A percentile compares a stretch with the other conserved stretches of the same genome.
These are phyloP conservation scores for Pocota personata DNA, from an alignment of 2,888 invertebrate genomes.

Conservation along the genomic window DNA sequence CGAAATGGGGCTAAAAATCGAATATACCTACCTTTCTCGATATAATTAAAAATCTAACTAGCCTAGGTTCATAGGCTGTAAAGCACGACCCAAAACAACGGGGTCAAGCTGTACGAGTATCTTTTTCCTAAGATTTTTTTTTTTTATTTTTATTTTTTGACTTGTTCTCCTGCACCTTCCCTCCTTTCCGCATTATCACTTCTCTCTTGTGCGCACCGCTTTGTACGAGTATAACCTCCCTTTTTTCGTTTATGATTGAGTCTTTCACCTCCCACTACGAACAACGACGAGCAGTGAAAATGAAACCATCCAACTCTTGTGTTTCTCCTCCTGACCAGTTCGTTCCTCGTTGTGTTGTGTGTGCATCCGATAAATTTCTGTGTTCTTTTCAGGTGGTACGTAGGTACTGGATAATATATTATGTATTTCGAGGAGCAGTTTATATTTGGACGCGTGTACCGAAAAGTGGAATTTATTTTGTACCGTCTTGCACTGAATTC, in stretches of 20 bases:
- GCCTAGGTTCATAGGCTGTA: conserved; percentile 13
- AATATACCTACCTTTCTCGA: conserved; percentile 31
- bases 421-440: conserved; percentile 71
- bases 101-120: background rate
- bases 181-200: background rate
- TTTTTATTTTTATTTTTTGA: background rate
- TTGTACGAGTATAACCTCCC: background rate
- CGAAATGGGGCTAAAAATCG: background rate
- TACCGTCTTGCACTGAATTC: conserved; percentile 68
- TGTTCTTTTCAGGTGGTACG: conserved; percentile 66
- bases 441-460: conserved; percentile 73
- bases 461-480: conserved; percentile 64
- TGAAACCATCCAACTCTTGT: conserved; percentile 62
- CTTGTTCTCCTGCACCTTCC: too few relatives aligned
- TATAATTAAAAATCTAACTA: conserved; percentile 14
- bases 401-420: conserved; percentile 73
- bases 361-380: conserved; percentile 54
- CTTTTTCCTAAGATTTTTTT: background rate
- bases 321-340: conserved; percentile 72
- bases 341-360: conserved; percentile 67
- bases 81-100: background rate
- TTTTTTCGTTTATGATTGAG: background rate
- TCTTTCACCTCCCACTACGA: conserved; percentile 40
- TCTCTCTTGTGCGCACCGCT: background rate
- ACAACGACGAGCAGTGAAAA: conserved; percentile 37